Base-by-base conservation (phyloP, 1,140 invertebrate genomes). In the Panagrolaimus sp. region DNA sequence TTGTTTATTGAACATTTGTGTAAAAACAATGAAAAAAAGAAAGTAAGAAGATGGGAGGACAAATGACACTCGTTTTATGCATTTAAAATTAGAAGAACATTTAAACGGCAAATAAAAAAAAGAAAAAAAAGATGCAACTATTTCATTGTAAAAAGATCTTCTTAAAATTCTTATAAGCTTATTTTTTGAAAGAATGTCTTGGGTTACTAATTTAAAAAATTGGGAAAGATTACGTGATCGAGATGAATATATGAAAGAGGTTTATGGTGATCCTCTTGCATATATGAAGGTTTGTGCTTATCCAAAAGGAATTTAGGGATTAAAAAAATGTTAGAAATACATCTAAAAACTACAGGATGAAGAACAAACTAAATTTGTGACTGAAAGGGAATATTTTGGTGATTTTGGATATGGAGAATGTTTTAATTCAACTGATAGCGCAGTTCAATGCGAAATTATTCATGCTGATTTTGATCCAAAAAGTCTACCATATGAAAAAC, bases 391-490 rank as follows among this genome's bases (percentile, higher is more conserved):
- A 69, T 70, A 65, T 17, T 70, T 21, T 17, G 63, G 43, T 17
- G 44, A 67, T 43, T 48, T 67, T 32, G 32, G 65, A 71, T 71
- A 43, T 17, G 63, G 68, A 32, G 28, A 70, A 43, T 70, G 43
- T 26, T 55, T 68, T 32, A 47, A 38, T 28, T 55, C 28, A 10
- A 62, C 38, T 62, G 15, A 10, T n/a, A 26, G 9, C 14, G 46
- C 24, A 67, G 32, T 68, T 21, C 65, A 71, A 63, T 71, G 69
- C 24, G 69, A 71, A 44, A 26, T 71, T 7, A 58, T 63, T 38
- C 66, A 66, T 43, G 69, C 69, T 6, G 65, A 71, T 14, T 71
- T 71, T 46, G 69, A 71, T 68, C 69, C 69, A 55, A 69, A 69
- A 47, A 28, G 10, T 48, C 44, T 71, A 43, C 48, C 64, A 1